Conservation (phyloP, 1,140 invertebrate species). For the Luehdorfia chinensis region DNA sequence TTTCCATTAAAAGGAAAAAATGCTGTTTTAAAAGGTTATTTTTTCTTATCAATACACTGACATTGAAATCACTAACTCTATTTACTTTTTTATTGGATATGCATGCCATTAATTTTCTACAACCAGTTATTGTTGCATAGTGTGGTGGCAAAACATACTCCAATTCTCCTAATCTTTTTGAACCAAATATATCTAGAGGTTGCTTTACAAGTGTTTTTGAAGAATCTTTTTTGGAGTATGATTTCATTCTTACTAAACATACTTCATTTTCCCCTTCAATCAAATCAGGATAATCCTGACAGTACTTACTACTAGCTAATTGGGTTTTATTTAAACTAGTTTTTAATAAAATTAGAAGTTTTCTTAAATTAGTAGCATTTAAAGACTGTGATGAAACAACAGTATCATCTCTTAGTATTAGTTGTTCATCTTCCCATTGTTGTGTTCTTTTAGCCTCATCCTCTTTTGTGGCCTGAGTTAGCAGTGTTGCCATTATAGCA, state of each 20-base stretch:
- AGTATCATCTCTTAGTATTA: constrained; percentile 13
- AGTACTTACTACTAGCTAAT: constrained; percentile 32
- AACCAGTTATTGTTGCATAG: constrained; percentile 56
- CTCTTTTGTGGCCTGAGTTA: constrained; percentile 37
- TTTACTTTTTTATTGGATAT: constrained; percentile 16
- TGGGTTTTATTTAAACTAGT: constrained; percentile 39
- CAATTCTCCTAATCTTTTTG: constrained; percentile 23
- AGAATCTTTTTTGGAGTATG: constrained; percentile 51
- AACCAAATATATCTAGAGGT: constrained; percentile 55
- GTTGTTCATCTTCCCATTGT: constrained; percentile 7
- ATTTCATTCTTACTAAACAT: constrained; percentile 39
- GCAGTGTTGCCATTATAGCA: constrained; percentile 48
- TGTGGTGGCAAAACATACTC: constrained; percentile 56
- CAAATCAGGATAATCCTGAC: constrained; percentile 33
- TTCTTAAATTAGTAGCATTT: constrained; percentile 40
- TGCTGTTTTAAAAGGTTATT: constrained; percentile 41
- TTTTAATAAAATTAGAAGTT: constrained; percentile 46
- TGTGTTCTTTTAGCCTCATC: constrained; percentile 27
- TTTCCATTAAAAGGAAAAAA: constrained; percentile 38
- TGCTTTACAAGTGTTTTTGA: constrained; percentile 24
- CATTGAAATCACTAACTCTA: constrained; percentile 21
- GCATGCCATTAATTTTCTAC: constrained; percentile 44
- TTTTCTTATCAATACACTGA: constrained; percentile 30
- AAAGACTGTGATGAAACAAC: constrained; percentile 17
- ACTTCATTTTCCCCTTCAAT: constrained; percentile 22